Conservation (phyloP, 1,140 invertebrate genomes). For the Drosophila nannoptera region DNA sequence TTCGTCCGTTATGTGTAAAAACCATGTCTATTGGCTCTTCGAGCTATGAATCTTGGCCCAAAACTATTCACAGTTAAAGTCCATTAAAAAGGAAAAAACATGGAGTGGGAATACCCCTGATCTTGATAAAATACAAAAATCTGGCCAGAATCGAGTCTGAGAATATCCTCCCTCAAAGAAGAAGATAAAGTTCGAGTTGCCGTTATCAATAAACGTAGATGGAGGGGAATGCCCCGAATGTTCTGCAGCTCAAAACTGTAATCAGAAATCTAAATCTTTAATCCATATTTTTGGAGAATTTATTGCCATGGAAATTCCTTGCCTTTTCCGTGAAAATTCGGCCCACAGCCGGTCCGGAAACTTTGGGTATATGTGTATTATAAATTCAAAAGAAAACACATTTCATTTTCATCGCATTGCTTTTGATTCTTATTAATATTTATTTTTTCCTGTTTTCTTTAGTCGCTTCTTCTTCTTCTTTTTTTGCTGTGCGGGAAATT, state of each 20-base stretch:
- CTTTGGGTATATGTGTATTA: slow-evolving; percentile 5
- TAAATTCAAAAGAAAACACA: slow-evolving; percentile 10
- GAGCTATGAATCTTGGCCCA: slow-evolving; percentile 1
- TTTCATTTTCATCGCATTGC: slow-evolving; percentile 10
- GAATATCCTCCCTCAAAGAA: too few species aligned
- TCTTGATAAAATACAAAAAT: too few species aligned
- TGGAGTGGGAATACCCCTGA: too few species aligned
- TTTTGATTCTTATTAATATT: slow-evolving; percentile 18
- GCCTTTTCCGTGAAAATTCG: not conserved
- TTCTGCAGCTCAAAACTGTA: too few species aligned
- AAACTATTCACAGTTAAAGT: too few species aligned
- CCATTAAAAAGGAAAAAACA: too few species aligned
- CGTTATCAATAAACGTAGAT: too few species aligned
- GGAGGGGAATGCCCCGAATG: too few species aligned
- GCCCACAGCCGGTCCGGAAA: not conserved
- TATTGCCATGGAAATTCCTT: not conserved
- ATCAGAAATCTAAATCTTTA: too few species aligned
- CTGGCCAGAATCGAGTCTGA: too few species aligned
- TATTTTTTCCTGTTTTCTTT: slow-evolving; percentile 37
- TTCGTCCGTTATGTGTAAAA: not conserved
- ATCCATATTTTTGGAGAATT: too few species aligned
- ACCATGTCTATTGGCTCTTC: not conserved
- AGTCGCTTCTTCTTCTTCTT: slow-evolving; percentile 17
- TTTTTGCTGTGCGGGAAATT: slow-evolving; percentile 16
- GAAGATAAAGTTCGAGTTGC: too few species aligned